phyloP scores from a whole-genome alignment of 2,888 invertebrate species.

The Maniola hyperantus region DNA sequence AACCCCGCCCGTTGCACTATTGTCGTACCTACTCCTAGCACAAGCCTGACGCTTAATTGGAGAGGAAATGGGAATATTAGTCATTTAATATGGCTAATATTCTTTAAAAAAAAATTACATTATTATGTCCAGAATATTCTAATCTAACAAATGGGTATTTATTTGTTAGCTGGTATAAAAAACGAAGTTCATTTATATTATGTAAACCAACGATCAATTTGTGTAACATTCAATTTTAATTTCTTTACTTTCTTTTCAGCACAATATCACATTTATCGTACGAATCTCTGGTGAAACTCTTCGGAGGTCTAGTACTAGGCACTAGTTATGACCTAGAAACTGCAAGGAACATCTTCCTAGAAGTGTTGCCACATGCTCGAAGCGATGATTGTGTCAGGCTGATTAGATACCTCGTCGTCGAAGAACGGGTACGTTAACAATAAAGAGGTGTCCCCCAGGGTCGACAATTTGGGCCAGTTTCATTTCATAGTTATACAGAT shows the following conservation, averaged over 20 bases:
- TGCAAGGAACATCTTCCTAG: slow-evolving; percentile 87
- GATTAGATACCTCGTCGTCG: slow-evolving; percentile 84
- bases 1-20: no score
- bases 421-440: slow-evolving; percentile 63
- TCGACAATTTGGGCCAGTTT: background rate
- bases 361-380: slow-evolving; percentile 87
- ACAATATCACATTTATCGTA: slow-evolving; percentile 68
- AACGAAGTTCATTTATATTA: background rate
- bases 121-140: no score
- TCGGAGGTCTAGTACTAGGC: slow-evolving; percentile 83
- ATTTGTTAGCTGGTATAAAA: no score
- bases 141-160: no score
- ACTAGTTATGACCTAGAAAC: slow-evolving; percentile 90
- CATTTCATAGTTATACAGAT: background rate
- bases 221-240: background rate
- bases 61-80: no score
- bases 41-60: no score
- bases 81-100: no score
- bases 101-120: no score
- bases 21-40: no score
- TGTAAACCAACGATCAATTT: background rate
- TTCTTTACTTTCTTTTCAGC: slow-evolving; percentile 50
- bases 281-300: slow-evolving; percentile 67
- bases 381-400: slow-evolving; percentile 85
- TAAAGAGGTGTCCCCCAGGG: background rate